A percentile compares a stretch with the other conserved stretches of the same genome.
phyloP scores from a whole-genome alignment of 2,113 vertebrate genomes.

The Bubo scandiacus region DNA sequence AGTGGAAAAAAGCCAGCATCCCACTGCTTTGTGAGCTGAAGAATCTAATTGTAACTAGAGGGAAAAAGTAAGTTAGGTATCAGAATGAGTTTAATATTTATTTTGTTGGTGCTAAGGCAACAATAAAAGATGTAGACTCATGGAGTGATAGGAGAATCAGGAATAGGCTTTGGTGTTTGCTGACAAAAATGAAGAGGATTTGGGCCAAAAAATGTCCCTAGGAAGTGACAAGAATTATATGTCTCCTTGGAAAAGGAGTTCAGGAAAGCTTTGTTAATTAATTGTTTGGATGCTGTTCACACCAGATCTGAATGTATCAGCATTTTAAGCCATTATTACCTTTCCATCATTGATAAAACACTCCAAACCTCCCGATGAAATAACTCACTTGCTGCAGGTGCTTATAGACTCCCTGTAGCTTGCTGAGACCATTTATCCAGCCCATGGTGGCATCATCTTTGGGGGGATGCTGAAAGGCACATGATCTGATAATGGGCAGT shows the following conservation, averaged over 20 bases:
- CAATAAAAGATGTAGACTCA: background rate
- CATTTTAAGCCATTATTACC: background rate
- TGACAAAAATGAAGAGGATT: background rate
- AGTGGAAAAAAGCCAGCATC: background rate
- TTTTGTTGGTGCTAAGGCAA: background rate
- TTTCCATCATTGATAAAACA: background rate
- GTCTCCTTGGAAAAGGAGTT: background rate
- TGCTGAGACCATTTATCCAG: background rate
- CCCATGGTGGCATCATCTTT: background rate
- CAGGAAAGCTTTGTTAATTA: background rate
- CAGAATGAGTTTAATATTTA: background rate
- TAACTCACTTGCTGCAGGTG: background rate
- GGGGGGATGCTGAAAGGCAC: background rate
- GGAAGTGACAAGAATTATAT: background rate
- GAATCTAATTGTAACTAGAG: background rate
- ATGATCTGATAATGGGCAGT: rapidly evolving
- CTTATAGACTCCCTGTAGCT: background rate
- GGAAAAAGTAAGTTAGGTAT: background rate
- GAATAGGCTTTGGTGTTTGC: background rate
- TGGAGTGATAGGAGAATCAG: background rate
- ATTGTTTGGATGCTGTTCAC: background rate
- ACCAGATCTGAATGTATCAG: background rate
- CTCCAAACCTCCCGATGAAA: background rate
- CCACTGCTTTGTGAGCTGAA: background rate
- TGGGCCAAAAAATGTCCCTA: background rate